phyloP scores from a whole-genome alignment of 1,140 invertebrate genomes.

The Scaptomyza graminum region DNA sequence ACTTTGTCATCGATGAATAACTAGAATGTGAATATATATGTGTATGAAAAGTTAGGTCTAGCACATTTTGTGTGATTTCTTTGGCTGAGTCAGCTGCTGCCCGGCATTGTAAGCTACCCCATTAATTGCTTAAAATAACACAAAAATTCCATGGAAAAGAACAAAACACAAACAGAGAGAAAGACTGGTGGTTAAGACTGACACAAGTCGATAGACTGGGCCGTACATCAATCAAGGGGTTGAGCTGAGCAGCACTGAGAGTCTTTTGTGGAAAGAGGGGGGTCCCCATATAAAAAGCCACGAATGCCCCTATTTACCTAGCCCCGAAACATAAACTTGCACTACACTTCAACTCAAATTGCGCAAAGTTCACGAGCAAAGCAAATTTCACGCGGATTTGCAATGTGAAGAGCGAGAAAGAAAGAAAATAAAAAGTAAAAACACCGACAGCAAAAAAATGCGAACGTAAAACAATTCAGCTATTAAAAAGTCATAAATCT shows the following conservation, averaged over 20 bases:
- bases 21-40: background rate
- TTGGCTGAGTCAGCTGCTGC: conserved; percentile 34
- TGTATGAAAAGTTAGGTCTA: background rate
- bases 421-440: conserved; percentile 6
- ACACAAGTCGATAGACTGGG: no score
- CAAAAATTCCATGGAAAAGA: conserved; percentile 35
- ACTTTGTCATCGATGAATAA: conserved; percentile 42
- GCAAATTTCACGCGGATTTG: conserved; percentile 79
- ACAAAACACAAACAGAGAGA: background rate
- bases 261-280: background rate
- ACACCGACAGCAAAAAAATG: conserved; percentile 27
- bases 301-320: conserved; percentile 50
- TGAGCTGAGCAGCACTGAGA: conserved; percentile 13
- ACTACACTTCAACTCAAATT: conserved; percentile 56
- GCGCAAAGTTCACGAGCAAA: conserved; percentile 73
- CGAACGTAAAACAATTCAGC: conserved; percentile 71
- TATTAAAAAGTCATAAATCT: conserved; percentile 82
- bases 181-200: conserved; percentile 4
- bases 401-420: conserved; percentile 53
- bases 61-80: conserved; percentile 24
- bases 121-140: conserved; percentile 39
- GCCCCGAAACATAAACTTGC: conserved; percentile 40
- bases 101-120: conserved; percentile 18
- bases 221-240: conserved; percentile 32
- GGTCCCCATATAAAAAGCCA: conserved; percentile 14